A percentile compares a stretch with the other conserved stretches of the same genome.
phyloP scores from a whole-genome alignment of 2,797 vertebrate species.

The Tenualosa ilisha region DNA sequence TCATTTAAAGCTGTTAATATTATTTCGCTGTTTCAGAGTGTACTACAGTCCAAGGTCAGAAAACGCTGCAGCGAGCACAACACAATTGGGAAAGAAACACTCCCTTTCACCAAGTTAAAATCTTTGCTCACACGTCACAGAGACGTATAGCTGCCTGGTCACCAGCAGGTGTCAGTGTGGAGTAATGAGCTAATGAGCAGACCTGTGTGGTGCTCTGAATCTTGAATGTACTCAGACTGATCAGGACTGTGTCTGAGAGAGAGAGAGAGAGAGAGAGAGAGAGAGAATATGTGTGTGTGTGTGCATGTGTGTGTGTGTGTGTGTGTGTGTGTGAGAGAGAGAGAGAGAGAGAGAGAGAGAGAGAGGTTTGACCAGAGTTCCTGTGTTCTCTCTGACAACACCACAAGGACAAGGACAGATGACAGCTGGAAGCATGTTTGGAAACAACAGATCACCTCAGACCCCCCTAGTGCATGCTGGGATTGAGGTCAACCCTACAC shows the following conservation, averaged over 20 bases:
- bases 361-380: background rate
- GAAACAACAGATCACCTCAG: background rate
- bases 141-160: background rate
- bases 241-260: no score
- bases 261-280: no score
- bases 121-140: no score
- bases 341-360: no score
- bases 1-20: background rate
- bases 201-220: no score
- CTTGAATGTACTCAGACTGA: no score
- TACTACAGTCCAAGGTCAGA: background rate
- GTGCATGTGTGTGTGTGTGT: no score
- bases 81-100: background rate
- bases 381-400: no score
- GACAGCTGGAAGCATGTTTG: background rate
- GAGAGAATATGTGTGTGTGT: no score
- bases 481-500: constrained; percentile 27
- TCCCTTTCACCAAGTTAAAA: background rate
- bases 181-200: background rate
- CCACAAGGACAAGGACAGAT: no score
- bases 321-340: no score
- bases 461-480: background rate
- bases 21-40: no score
- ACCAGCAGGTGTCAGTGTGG: background rate
- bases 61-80: background rate